phyloP scores from a whole-genome alignment of 1,140 invertebrate species.

The Reticulitermes speratus region DNA sequence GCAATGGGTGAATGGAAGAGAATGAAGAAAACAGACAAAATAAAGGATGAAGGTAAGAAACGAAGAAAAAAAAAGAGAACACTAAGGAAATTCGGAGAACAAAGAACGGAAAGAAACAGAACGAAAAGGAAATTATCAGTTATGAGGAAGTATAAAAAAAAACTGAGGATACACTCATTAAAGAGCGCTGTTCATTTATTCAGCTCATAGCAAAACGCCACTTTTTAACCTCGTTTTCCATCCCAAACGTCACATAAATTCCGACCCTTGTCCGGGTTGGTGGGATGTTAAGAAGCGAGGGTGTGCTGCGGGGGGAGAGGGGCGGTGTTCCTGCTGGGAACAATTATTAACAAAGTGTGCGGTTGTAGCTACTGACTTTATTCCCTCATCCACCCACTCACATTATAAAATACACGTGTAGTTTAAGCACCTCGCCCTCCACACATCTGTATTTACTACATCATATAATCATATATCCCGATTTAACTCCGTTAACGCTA shows the following conservation, averaged over 20 bases:
- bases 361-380: neutral
- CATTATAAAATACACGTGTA: neutral
- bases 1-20: too few species aligned
- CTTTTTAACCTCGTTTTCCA: neutral
- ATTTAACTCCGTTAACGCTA: too few species aligned
- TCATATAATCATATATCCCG: too few species aligned
- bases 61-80: too few species aligned
- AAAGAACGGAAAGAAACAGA: too few species aligned
- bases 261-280: neutral
- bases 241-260: slow-evolving; percentile 16
- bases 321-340: neutral
- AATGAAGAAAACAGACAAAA: too few species aligned
- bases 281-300: too few species aligned
- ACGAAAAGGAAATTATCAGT: neutral
- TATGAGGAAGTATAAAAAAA: neutral
- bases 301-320: neutral
- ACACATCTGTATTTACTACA: too few species aligned
- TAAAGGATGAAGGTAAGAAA: too few species aligned
- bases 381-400: neutral
- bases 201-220: neutral
- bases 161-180: neutral
- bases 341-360: neutral
- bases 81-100: too few species aligned
- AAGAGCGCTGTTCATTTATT: neutral
- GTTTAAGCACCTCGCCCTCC: too few species aligned